Conservation (phyloP, 2,113 vertebrate genomes). For the Platysternon megacephalum region DNA sequence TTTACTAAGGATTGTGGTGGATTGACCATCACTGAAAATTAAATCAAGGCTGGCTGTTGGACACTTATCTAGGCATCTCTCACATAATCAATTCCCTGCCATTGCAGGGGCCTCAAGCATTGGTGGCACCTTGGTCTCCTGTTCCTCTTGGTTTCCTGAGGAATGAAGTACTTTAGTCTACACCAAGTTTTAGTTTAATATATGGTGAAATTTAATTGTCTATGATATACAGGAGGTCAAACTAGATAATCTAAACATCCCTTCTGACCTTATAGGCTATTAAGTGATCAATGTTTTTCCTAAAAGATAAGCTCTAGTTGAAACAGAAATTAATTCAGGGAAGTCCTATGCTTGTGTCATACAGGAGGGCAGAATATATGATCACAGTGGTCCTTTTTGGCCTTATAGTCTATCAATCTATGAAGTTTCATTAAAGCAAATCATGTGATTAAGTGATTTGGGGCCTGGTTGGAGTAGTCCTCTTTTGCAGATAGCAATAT, state of each 20-base stretch:
- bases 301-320: neutral
- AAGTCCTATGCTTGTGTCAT: neutral
- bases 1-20: neutral
- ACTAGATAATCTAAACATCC: neutral
- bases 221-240: neutral
- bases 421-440: constrained; percentile 17
- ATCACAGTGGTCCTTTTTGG: neutral
- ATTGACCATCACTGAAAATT: neutral
- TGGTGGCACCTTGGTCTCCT: neutral
- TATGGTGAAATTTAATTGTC: neutral
- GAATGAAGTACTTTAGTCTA: neutral
- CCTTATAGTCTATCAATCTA: neutral
- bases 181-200: neutral
- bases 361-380: neutral
- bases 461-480: constrained; percentile 1
- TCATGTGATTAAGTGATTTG: neutral
- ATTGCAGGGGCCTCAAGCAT: neutral
- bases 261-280: neutral
- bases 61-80: neutral
- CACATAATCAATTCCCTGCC: neutral
- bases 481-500: neutral
- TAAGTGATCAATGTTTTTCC: neutral
- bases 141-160: neutral
- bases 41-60: neutral
- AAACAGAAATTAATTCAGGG: neutral